Percentiles rank a stretch among this genome's conserved stretches.
Evolutionary conservation across 2,113 vertebrate genomes (phyloP).

Genomic region (Thryonomys swinderianus): DNA sequence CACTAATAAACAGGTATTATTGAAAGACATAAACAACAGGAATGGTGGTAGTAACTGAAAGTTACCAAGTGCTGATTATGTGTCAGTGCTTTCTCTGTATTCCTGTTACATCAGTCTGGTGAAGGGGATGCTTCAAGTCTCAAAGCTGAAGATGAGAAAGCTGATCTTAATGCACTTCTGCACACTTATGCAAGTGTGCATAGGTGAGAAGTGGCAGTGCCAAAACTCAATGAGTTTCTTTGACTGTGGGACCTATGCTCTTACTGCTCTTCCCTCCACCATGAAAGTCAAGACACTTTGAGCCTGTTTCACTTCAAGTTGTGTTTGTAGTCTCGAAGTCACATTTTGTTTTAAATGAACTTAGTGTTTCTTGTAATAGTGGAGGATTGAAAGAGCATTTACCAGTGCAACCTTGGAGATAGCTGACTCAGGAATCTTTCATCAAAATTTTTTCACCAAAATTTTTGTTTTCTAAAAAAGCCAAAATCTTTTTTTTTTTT

Average conservation of each 20-base stretch:
- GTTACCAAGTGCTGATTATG: neutral
- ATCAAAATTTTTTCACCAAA: too few relatives aligned
- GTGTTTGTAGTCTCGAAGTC: neutral
- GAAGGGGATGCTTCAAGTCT: neutral
- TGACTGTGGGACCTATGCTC: neutral
- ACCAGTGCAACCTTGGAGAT: neutral
- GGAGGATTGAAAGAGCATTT: neutral
- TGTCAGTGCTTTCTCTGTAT: neutral
- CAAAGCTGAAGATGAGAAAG: neutral
- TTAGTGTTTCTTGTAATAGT: neutral
- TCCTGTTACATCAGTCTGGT: neutral
- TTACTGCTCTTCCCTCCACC: neutral
- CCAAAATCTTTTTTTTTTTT: too few relatives aligned
- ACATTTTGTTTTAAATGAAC: neutral
- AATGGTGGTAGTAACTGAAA: neutral
- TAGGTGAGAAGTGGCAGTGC: neutral
- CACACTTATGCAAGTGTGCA: neutral
- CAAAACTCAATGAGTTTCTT: neutral
- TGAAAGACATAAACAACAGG: neutral
- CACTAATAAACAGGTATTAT: neutral
- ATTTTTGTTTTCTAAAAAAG: neutral
- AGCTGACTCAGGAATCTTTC: neutral
- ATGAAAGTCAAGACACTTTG: neutral
- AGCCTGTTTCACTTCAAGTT: neutral
- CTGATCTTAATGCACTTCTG: neutral